phyloP scores from a whole-genome alignment of 37 sponge, comb jelly and placozoan genomes.

The Cladorhizidae sp. region DNA sequence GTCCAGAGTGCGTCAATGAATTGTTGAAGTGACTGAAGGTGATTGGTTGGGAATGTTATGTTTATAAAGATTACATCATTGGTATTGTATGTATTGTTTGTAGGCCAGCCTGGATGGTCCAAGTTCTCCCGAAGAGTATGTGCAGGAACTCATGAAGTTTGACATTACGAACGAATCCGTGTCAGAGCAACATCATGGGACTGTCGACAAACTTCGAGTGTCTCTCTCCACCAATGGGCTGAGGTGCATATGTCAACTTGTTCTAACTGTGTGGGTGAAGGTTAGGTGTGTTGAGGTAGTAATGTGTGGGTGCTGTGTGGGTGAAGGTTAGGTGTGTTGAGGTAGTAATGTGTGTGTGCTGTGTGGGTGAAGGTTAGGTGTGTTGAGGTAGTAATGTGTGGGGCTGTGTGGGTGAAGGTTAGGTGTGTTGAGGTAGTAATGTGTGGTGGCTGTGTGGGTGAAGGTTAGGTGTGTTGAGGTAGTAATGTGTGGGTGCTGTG shows the following conservation, averaged over 20 bases:
- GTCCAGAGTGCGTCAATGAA: too few relatives aligned
- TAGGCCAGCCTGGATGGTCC: constrained; percentile 53
- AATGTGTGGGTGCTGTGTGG: too few relatives aligned
- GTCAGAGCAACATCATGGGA: constrained; percentile 44
- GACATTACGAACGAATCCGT: constrained; percentile 33
- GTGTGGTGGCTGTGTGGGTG: too few relatives aligned
- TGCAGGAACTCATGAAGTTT: constrained; percentile 61
- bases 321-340: neutral
- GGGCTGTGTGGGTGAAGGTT: too few relatives aligned
- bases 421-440: too few relatives aligned
- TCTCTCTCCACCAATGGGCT: constrained; percentile 86
- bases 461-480: too few relatives aligned
- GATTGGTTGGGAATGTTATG: too few relatives aligned
- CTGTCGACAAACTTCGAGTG: constrained; percentile 74
- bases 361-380: neutral
- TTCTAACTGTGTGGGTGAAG: neutral
- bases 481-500: too few relatives aligned
- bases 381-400: neutral
- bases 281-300: neutral
- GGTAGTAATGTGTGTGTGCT: neutral
- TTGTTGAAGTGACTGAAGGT: too few relatives aligned
- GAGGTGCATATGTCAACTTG: constrained; percentile 41
- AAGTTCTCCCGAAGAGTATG: constrained; percentile 67
- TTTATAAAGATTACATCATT: too few relatives aligned
- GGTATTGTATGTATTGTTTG: neutral